Evolutionary conservation across 2,888 invertebrate species (phyloP).

Genomic region (Tetragonula carbonaria): DNA sequence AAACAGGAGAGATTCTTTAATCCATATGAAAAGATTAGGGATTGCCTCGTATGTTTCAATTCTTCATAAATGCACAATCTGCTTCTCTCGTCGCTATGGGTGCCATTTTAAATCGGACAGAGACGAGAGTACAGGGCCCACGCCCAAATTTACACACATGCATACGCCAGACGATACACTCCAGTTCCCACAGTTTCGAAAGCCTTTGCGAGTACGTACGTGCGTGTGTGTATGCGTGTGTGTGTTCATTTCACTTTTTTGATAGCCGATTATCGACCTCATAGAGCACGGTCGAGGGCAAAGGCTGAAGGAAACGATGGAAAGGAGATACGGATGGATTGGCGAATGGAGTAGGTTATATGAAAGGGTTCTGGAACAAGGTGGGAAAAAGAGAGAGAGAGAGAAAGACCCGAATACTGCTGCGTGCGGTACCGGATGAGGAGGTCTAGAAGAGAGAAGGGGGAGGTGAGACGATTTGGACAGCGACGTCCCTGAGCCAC

Average conservation of each 20-base stretch:
- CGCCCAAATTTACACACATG: not conserved
- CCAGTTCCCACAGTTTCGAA: not conserved
- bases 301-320: constrained; percentile 44
- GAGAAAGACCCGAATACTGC: constrained; percentile 67
- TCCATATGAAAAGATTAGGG: too few relatives aligned
- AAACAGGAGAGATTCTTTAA: too few relatives aligned
- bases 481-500: constrained; percentile 84
- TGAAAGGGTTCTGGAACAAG: not conserved
- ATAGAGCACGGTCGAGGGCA: constrained; percentile 30
- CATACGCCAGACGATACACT: not conserved
- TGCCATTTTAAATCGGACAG: not conserved
- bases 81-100: not conserved
- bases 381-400: constrained; percentile 11
- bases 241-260: constrained; percentile 1
- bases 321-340: not conserved
- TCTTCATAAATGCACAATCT: not conserved
- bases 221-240: not conserved
- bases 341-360: not conserved
- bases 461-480: constrained; percentile 80
- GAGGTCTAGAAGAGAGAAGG: constrained; percentile 42
- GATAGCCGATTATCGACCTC: constrained; percentile 26
- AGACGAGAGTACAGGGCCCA: constrained; percentile 3
- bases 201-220: not conserved
- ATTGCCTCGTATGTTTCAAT: not conserved
- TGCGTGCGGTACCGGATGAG: constrained; percentile 67